These are phyloP conservation scores for Heteromurus nitidus DNA, from an alignment of 2,888 invertebrate genomes.

Conservation along the genomic window DNA sequence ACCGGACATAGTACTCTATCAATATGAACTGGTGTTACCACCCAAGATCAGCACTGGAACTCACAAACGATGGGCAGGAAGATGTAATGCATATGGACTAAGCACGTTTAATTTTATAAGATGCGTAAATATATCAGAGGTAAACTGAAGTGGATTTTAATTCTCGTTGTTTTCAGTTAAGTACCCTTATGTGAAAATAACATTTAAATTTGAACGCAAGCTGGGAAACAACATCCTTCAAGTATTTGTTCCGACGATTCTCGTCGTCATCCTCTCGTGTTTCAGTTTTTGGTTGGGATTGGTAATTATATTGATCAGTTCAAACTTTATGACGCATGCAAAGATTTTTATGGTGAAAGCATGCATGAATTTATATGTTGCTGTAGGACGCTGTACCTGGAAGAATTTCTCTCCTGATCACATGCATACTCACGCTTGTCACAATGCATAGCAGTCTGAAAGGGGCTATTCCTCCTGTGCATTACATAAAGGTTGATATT, in stretches of 20 bases:
- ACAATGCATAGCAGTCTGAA: constrained; percentile 90
- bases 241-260: constrained; percentile 88
- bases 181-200: constrained; percentile 85
- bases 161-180: constrained; percentile 14
- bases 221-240: constrained; percentile 90
- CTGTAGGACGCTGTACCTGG: constrained; percentile 86
- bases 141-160: too few species aligned
- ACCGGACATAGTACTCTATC: constrained; percentile 45
- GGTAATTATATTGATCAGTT: constrained; percentile 35
- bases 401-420: constrained; percentile 86
- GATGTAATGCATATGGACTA: constrained; percentile 21
- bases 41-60: constrained; percentile 12
- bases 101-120: too few species aligned
- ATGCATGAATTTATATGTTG: too few species aligned
- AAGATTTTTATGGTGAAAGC: background rate
- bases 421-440: constrained; percentile 88
- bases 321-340: background rate
- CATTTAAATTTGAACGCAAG: constrained; percentile 88
- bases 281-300: constrained; percentile 91
- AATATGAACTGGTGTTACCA: constrained; percentile 57
- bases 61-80: constrained; percentile 55
- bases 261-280: constrained; percentile 90
- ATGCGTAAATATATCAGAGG: too few species aligned
- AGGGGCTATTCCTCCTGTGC: constrained; percentile 89
- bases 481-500: constrained; percentile 89